phyloP scores from a whole-genome alignment of 1,140 invertebrate species.

The Aphaenogaster rudis region DNA sequence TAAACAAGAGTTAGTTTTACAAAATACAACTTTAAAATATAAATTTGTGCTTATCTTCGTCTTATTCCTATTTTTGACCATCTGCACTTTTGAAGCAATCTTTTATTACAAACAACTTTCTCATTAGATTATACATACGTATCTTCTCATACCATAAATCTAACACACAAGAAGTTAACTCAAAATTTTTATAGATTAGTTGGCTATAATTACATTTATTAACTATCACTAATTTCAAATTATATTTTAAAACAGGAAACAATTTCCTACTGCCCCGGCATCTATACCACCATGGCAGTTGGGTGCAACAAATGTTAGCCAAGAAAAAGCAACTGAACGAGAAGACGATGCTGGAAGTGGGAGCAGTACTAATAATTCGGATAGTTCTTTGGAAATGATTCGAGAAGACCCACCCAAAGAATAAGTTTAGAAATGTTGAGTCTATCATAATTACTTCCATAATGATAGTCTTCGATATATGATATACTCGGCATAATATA shows the following conservation, averaged over 20 bases:
- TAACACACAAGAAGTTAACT: background rate
- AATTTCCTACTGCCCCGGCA: conserved; percentile 91
- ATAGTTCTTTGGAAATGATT: conserved; percentile 87
- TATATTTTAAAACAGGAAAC: conserved; percentile 87
- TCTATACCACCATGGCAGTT: conserved; percentile 93
- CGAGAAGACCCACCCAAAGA: conserved; percentile 85
- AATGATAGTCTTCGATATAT: conserved; percentile 64
- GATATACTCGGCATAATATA: conserved; percentile 56
- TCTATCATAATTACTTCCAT: conserved; percentile 55
- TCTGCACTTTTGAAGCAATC: conserved; percentile 34
- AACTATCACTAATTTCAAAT: conserved; percentile 51
- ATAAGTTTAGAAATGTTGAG: conserved; percentile 69
- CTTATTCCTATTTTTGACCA: conserved; percentile 55
- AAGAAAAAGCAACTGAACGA: conserved; percentile 82
- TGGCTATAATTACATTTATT: background rate
- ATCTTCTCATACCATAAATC: background rate
- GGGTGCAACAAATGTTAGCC: conserved; percentile 80
- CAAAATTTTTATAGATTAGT: conserved; percentile 35
- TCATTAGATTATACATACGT: background rate
- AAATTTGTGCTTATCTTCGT: conserved; percentile 32
- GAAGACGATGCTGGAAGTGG: conserved; percentile 86
- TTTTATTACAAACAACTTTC: conserved; percentile 29
- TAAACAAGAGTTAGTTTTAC: conserved; percentile 53
- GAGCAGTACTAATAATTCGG: conserved; percentile 86
- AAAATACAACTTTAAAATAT: conserved; percentile 65